Percentiles rank a stretch among this genome's conserved stretches.
Conservation (phyloP, 2,888 invertebrate genomes). For the Mechanitis messenoides region DNA sequence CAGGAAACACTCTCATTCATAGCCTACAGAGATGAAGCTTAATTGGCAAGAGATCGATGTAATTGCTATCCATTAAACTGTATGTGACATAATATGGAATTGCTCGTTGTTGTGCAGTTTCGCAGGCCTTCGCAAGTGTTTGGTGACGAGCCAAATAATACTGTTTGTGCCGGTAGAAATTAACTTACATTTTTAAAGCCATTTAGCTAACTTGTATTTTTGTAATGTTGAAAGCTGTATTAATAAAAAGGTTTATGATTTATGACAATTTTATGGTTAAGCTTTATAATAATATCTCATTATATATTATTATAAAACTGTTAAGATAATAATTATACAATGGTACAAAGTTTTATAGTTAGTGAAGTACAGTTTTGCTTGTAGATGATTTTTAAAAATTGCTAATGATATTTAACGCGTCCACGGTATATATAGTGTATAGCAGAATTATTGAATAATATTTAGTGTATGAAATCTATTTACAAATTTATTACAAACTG, state of each 20-base stretch:
- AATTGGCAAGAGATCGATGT: neutral
- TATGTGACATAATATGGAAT: neutral
- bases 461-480: no score
- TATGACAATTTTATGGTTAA: neutral
- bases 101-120: neutral
- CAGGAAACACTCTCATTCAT: no score
- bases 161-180: neutral
- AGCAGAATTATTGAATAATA: no score
- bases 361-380: no score
- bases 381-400: no score
- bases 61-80: constrained; percentile 1
- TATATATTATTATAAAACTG: neutral
- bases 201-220: no score
- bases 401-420: no score
- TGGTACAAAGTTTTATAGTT: neutral
- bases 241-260: neutral
- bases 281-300: neutral
- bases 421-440: no score
- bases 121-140: neutral
- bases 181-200: neutral
- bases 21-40: neutral
- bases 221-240: neutral
- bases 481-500: no score
- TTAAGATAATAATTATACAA: neutral
- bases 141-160: neutral